Evolutionary conservation across 92 coral and sea anemone genomes (phyloP).

Genomic region (Zoanthus sansibaricus): DNA sequence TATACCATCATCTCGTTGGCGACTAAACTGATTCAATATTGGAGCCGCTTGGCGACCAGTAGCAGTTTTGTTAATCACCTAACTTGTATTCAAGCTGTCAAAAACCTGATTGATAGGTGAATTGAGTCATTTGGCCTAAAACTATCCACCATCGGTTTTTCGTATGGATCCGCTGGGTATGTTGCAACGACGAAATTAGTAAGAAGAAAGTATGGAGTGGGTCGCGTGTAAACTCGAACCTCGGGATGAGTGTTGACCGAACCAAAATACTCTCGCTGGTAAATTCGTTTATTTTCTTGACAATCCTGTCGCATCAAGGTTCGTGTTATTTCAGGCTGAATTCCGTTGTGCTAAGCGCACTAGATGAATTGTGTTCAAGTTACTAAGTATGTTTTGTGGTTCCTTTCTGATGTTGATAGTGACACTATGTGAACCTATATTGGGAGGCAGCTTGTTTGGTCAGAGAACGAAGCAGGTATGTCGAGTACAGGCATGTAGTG

Average conservation of each 20-base stretch:
- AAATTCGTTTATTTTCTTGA: constrained; percentile 20
- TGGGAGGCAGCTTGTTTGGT: constrained; percentile 41
- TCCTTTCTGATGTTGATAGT: constrained; percentile 41
- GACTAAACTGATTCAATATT: constrained; percentile 66
- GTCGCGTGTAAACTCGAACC: constrained; percentile 36
- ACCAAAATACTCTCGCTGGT: neutral
- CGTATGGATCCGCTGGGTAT: constrained; percentile 18
- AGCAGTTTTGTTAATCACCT: constrained; percentile 87
- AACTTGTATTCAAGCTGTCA: constrained; percentile 93
- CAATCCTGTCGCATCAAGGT: constrained; percentile 14
- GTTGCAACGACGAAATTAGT: constrained; percentile 39
- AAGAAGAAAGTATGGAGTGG: constrained; percentile 11
- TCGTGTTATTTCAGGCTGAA: constrained; percentile 21
- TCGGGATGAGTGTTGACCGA: constrained; percentile 19
- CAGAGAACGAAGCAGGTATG: constrained; percentile 27
- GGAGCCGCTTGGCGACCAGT: constrained; percentile 72
- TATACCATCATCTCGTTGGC: constrained; percentile 16
- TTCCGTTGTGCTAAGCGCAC: constrained; percentile 28
- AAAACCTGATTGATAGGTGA: constrained; percentile 97
- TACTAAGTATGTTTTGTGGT: constrained; percentile 11
- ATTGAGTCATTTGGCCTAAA: constrained; percentile 88
- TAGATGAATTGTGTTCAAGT: constrained; percentile 56
- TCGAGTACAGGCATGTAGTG: constrained; percentile 52
- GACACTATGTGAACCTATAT: constrained; percentile 16
- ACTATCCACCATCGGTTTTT: constrained; percentile 46